Conservation (phyloP, 2,888 invertebrate genomes). For the Ceriagrion tenellum region DNA sequence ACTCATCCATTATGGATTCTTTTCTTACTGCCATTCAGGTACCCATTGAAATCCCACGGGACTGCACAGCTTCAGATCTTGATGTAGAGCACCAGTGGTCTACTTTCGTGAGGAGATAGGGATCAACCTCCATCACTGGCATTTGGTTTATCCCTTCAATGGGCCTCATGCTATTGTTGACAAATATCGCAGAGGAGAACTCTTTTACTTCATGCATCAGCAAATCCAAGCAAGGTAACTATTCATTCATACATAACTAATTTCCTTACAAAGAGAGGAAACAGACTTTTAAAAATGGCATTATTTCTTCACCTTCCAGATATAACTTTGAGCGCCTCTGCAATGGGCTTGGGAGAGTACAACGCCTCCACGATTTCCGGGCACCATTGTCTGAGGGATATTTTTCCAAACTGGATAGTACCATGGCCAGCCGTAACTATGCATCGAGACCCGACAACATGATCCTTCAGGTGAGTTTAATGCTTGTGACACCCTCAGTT, state of each 20-base stretch:
- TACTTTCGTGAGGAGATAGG: slow-evolving; percentile 93
- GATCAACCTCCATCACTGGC: slow-evolving; percentile 94
- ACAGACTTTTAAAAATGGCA: neutral
- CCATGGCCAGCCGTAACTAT: slow-evolving; percentile 40
- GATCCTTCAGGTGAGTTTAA: neutral
- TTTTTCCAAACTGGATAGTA: slow-evolving; percentile 89
- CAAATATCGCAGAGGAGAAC: slow-evolving; percentile 88
- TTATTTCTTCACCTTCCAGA: slow-evolving; percentile 76
- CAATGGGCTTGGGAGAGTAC: slow-evolving; percentile 84
- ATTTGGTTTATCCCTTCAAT: slow-evolving; percentile 90
- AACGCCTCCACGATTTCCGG: slow-evolving; percentile 83
- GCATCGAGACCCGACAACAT: slow-evolving; percentile 2
- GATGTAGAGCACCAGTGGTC: slow-evolving; percentile 89
- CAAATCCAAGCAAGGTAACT: slow-evolving; percentile 79
- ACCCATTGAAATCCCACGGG: slow-evolving; percentile 85
- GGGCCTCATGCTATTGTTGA: slow-evolving; percentile 83
- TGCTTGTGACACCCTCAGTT: no score
- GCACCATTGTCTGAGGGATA: slow-evolving; percentile 88
- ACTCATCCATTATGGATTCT: no score
- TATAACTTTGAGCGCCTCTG: slow-evolving; percentile 89
- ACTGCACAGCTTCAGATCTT: slow-evolving; percentile 87
- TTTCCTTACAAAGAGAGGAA: neutral
- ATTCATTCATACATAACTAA: slow-evolving; percentile 70
- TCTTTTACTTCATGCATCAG: slow-evolving; percentile 90
- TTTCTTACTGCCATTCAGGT: slow-evolving; percentile 77